phyloP scores from a whole-genome alignment of 2,888 invertebrate genomes.

The Imbricaverruca yamaguchii region DNA sequence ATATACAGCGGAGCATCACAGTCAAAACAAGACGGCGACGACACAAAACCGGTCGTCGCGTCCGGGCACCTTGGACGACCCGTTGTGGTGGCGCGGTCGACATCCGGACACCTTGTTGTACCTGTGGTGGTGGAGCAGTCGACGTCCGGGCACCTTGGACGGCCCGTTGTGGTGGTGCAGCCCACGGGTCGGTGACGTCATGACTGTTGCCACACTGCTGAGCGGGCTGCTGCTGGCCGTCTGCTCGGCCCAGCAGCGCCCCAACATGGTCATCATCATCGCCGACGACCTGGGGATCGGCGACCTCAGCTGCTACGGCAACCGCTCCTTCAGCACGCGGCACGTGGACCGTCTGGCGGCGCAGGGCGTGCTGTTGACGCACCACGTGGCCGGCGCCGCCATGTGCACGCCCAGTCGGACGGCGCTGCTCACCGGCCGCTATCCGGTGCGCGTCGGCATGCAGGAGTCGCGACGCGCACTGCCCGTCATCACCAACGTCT shows the following conservation, averaged over 20 bases:
- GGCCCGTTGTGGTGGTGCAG: no score
- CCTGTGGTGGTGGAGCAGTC: no score
- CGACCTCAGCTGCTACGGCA: conserved; percentile 44
- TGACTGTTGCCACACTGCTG: no score
- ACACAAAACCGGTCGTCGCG: no score
- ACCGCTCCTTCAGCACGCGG: conserved; percentile 44
- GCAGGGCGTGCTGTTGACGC: conserved; percentile 44
- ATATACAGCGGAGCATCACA: no score
- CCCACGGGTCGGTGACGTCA: no score
- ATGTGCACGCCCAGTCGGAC: conserved; percentile 45
- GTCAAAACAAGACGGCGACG: no score
- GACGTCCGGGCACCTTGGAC: no score
- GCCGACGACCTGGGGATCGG: conserved; percentile 49
- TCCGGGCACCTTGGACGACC: no score
- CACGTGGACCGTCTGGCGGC: conserved; percentile 39
- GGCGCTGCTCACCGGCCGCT: conserved; percentile 46
- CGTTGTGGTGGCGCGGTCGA: no score
- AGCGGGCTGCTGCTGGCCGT: no score
- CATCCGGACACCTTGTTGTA: no score
- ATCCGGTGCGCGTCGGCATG: conserved; percentile 38
- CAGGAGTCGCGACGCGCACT: conserved; percentile 35
- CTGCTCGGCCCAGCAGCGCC: neutral
- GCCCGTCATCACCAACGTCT: conserved; percentile 38
- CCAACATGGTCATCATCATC: conserved; percentile 47
- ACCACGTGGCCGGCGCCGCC: conserved; percentile 45